A percentile compares a stretch with the other conserved stretches of the same genome.
Conservation (phyloP, 2,888 invertebrate genomes). For the Sinohyriopsis cumingii region DNA sequence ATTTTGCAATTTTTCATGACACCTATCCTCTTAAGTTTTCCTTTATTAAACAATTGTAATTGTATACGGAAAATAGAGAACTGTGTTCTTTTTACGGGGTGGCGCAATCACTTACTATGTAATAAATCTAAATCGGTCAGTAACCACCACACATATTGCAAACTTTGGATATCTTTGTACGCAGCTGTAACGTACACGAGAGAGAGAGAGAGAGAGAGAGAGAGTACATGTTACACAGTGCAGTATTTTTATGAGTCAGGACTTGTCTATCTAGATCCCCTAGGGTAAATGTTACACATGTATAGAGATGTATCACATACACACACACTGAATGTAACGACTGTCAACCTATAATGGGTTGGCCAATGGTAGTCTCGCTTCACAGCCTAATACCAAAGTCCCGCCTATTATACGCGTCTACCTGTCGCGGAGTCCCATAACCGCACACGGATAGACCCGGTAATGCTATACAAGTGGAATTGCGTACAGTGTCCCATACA, state of each 20-base stretch:
- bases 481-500: too few species aligned
- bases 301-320: not conserved
- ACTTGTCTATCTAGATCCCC: not conserved
- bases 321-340: not conserved
- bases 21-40: too few species aligned
- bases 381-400: constrained; percentile 17
- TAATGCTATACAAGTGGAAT: too few species aligned
- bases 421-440: too few species aligned
- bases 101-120: not conserved
- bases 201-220: constrained; percentile 11
- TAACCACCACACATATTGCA: not conserved
- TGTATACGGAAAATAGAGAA: too few species aligned
- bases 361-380: constrained; percentile 20
- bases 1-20: too few species aligned
- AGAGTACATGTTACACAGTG: not conserved
- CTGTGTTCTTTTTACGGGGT: too few species aligned
- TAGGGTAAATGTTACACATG: not conserved
- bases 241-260: too few species aligned
- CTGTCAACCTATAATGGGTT: constrained; percentile 12
- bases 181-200: not conserved
- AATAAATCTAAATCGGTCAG: not conserved
- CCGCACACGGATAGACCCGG: too few species aligned
- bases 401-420: constrained; percentile 13
- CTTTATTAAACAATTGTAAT: too few species aligned
- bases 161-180: not conserved